Base-by-base conservation (phyloP, 2,113 vertebrate genomes). In the Vulpes vulpes region DNA sequence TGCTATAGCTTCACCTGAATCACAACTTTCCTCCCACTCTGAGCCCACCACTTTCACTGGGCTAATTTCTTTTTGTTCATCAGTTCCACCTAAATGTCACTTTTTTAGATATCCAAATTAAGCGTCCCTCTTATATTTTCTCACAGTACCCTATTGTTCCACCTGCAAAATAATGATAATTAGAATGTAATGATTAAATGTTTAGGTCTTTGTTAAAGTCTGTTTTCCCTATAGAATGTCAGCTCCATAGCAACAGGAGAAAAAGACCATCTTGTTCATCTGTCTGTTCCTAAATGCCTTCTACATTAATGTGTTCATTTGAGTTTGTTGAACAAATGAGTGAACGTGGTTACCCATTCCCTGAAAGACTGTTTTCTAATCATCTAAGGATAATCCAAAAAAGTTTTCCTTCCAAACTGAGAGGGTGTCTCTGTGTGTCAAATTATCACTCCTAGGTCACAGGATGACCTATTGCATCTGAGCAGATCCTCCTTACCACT, bases 391-490 rank as follows among this genome's bases (percentile, higher is more conserved):
- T 27, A 93, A 74, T 83, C 64, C 51, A 20, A 84, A 80, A n/a
- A 3, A 59, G 6, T 1, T 65, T 94, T 80, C 55, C 55, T 94
- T 73, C 69, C 65, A 60, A n/a, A 57, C 14, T 19, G 30, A 88
- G 30, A 69, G 10, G 27, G 10, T 88, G 32, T 67, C 5, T 25
- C 64, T 69, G 7, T 4, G 27, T 83, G 43, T 80, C 67, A 83
- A 27, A 38, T 64, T 23, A 6, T 76, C n/a, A 23, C 25, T 73
- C n/a, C 23, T 27, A 38, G 35, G 23, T 89, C 80, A 57, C 27
- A 57, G 49, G 2, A 62, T 5, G 27, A 69, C 69, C 62, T 62
- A 7, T 0, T n/a, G 4, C 12, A 8, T 23, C 11, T 0, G 0
- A 23, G 20, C 25, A 38, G 23, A 7, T 10, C 5, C n/a, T 51